These are phyloP conservation scores for Lethocerus indicus DNA, from an alignment of 1,140 invertebrate species.

Conservation along the genomic window DNA sequence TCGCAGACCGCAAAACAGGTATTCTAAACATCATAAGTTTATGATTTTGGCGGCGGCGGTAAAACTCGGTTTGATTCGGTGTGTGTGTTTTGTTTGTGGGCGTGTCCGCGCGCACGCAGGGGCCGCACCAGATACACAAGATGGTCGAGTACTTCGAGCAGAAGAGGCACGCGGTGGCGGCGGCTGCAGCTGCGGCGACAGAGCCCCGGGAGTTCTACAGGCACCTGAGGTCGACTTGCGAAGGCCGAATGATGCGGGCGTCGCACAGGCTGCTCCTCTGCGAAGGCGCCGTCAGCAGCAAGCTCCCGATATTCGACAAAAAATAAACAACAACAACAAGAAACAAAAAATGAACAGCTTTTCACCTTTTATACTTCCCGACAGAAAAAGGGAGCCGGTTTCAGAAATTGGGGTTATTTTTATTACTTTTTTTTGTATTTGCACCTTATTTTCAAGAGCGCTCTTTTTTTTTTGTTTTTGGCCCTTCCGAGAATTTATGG, in stretches of 20 bases:
- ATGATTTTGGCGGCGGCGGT: no score
- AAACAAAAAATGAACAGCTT: no score
- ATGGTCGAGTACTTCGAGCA: constrained; percentile 79
- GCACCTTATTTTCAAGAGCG: no score
- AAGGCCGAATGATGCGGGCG: constrained; percentile 23
- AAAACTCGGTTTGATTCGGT: not conserved
- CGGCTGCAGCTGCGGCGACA: constrained; percentile 11
- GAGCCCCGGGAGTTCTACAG: constrained; percentile 22
- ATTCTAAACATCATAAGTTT: no score
- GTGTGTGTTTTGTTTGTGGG: constrained; percentile 31
- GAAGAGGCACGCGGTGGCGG: constrained; percentile 32
- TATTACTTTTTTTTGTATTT: no score
- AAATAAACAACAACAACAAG: constrained; percentile 28
- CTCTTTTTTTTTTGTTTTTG: no score
- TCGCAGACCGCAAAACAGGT: no score
- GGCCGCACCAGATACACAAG: constrained; percentile 55
- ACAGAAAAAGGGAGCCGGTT: no score
- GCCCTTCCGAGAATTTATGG: no score
- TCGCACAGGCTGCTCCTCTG: constrained; percentile 47
- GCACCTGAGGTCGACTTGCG: constrained; percentile 21
- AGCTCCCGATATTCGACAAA: constrained; percentile 70
- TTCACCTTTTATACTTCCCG: no score
- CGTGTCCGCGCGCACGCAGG: constrained; percentile 49
- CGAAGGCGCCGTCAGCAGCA: constrained; percentile 66
- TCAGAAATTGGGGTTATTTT: no score